Evolutionary conservation across 1,140 invertebrate genomes (phyloP).

Genomic region (Phymastichus coffea): DNA sequence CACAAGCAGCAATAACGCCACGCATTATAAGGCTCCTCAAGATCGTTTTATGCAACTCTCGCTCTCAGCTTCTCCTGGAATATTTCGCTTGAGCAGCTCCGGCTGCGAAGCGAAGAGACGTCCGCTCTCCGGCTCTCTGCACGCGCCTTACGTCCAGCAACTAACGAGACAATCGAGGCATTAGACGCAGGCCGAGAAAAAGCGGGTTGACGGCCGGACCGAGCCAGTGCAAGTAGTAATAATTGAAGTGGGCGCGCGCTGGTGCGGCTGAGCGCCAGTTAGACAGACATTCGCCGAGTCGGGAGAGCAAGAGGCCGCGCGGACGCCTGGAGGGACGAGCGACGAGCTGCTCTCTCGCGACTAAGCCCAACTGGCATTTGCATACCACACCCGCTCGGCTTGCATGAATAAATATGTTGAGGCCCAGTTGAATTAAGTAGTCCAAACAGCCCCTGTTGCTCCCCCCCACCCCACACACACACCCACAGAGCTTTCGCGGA

Average conservation of each 20-base stretch:
- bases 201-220: too few relatives aligned
- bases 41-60: too few relatives aligned
- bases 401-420: conserved; percentile 42
- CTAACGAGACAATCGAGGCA: too few relatives aligned
- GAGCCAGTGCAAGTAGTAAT: not conserved
- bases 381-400: conserved; percentile 36
- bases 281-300: too few relatives aligned
- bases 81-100: too few relatives aligned
- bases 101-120: too few relatives aligned
- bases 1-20: too few relatives aligned
- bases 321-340: conserved; percentile 22
- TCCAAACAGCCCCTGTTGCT: conserved; percentile 33
- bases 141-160: too few relatives aligned
- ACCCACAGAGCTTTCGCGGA: not conserved
- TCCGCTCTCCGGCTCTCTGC: too few relatives aligned
- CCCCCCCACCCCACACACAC: not conserved
- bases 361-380: conserved; percentile 40
- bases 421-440: conserved; percentile 36
- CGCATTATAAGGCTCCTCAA: too few relatives aligned
- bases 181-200: too few relatives aligned
- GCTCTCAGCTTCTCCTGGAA: too few relatives aligned
- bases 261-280: conserved; percentile 14
- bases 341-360: conserved; percentile 10
- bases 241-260: not conserved
- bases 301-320: conserved; percentile 31